phyloP scores from a whole-genome alignment of 2,888 invertebrate species.

The Cephus pulcher region DNA sequence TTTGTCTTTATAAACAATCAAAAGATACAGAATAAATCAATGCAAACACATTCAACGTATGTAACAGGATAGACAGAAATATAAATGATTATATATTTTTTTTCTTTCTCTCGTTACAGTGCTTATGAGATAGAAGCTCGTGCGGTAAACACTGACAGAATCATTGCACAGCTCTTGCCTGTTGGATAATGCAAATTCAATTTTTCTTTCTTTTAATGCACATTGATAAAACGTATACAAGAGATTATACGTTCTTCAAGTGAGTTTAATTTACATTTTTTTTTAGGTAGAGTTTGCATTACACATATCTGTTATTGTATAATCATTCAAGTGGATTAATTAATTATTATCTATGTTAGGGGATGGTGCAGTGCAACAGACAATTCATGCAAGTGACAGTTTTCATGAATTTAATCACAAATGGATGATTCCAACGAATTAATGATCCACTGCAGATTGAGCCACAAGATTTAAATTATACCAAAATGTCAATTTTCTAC shows the following conservation, averaged over 20 bases:
- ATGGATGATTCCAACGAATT: not conserved
- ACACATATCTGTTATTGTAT: not conserved
- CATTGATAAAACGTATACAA: not conserved
- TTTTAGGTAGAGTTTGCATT: not conserved
- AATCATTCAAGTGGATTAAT: not conserved
- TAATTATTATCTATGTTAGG: not conserved
- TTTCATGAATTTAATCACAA: not conserved
- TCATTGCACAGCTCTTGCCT: not conserved
- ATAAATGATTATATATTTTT: not conserved
- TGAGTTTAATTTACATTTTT: not conserved
- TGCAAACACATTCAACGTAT: not conserved
- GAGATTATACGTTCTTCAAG: not conserved
- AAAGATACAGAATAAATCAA: not conserved
- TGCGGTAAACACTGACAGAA: not conserved
- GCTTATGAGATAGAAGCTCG: not conserved
- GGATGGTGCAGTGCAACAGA: not conserved
- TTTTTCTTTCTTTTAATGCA: not conserved
- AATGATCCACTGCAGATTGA: not conserved
- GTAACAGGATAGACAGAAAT: not conserved
- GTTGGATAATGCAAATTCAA: not conserved
- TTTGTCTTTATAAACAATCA: slow-evolving; percentile 12
- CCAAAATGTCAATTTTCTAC: no score
- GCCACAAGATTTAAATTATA: not conserved
- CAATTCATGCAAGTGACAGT: not conserved
- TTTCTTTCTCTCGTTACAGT: not conserved